Evolutionary conservation across 1,140 invertebrate species (phyloP), one percentile per base, ranked within the genome.

Genomic region (Eupristina koningsbergeri): DNA sequence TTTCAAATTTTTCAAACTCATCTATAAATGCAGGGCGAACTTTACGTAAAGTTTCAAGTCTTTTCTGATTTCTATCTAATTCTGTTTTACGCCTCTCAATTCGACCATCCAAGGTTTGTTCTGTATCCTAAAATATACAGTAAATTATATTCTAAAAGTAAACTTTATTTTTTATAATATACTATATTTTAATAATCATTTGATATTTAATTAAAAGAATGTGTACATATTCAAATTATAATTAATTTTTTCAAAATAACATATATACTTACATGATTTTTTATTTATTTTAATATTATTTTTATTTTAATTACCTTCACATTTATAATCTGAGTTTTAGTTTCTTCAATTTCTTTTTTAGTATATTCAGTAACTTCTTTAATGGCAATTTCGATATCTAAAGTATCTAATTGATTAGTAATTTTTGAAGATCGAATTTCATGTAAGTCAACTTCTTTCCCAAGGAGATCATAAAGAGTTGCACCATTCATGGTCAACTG

Each of bases 21-120:
- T 98, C 97, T 95, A 99, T 96, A 91, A 99, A 99, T 0, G 98
- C 98, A 8, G 99, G 99, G 67, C 98, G 97, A 86, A 99, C 98
- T 95, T 98, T 98, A 91, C 98, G 97, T 87, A 99, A 93, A 0
- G 98, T 97, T 88, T 97, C 95, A 61, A 99, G 92, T 79, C 99
- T 93, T 91, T 99, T 99, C 89, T 98, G 96, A 89, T 98, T 98
- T 84, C 98, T 93, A 85, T 99, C 97, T 74, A 99, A 93, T 90
- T 99, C 99, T 8, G 95, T 94, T 87, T 95, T 94, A 86, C 97
- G 96, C 71, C 98, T 96, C 89, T 99, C 98, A 84, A 99, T 97
- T 93, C 99, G 98, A 2, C 94, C 94, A 86, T 98, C 97, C 0
- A 99, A 92, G 87, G 95, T 97, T 84, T 81, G 96, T 94, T 93